Base-by-base conservation (phyloP, 2,113 vertebrate genomes). In the Tautogolabrus adspersus region DNA sequence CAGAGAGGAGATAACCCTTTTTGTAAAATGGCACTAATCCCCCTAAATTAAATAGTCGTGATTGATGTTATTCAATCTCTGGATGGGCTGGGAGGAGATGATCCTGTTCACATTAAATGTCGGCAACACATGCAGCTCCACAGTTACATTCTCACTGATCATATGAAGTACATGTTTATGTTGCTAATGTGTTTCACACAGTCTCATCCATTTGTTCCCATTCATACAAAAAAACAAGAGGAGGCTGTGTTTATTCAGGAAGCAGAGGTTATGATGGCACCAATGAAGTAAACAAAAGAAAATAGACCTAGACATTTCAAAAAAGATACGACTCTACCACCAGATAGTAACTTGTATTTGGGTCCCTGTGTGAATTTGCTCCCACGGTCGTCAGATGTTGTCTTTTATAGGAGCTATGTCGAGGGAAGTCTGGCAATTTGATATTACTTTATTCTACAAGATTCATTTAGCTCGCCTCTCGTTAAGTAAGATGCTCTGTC, bases 41-140 rank as follows among this genome's bases (percentile, higher is more conserved):
- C 60, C 66, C 42, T 49, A 83, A 92, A 91, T 90, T 61, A 88
- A 89, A 91, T 88, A 75, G 83, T 90, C 59, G 38, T 76, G 79
- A 84, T 83, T 85, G 88, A 83, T 76, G 68, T 89, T 77, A 85
- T 94, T 75, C 86, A 86, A 77, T 90, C 84, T 70, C 55, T 44
- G 62, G 80, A 82, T 77, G 79, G 81, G 72, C 61, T 0, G 1
- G 47, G 47, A 49, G 37, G 74, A 83, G 77, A 76, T 82, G 72
- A 91, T 84, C 85, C 86, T 72, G 66, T 87, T 84, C 82, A 84
- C 89, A 75, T 79, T 57, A 79, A 62, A 57, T 81, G 77, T 86
- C 74, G 49, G 52, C 72, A 73, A 67, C 72, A 75, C 77, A 78
- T 84, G 59, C 57, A 66, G 79, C 16, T 18, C 72, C 67, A 65